Evolutionary conservation across 2,797 vertebrate species (phyloP).

Genomic region (Tenualosa thibaudeaui): DNA sequence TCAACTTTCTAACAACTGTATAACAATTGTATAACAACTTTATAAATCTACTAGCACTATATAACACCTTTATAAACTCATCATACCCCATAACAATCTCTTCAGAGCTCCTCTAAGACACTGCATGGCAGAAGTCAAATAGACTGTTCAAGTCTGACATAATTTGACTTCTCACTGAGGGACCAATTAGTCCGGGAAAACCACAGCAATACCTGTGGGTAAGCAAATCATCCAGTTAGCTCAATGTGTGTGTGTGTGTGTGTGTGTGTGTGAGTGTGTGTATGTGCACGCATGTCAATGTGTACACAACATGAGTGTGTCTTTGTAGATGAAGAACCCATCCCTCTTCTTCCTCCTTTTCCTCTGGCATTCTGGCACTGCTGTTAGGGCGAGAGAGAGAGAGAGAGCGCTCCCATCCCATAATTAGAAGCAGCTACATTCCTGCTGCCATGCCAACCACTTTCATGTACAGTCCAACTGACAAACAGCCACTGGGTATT

Average conservation of each 20-base stretch:
- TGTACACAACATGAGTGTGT: neutral
- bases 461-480: neutral
- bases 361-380: neutral
- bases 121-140: no score
- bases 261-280: no score
- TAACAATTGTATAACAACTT: no score
- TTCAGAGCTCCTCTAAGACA: no score
- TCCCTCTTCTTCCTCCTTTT: neutral
- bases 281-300: neutral
- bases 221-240: no score
- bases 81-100: no score
- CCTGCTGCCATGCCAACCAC: neutral
- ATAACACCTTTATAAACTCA: no score
- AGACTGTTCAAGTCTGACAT: no score
- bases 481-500: neutral
- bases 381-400: neutral
- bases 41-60: no score
- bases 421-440: conserved; percentile 7
- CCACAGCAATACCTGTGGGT: no score
- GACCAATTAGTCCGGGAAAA: no score
- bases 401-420: neutral
- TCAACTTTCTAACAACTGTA: no score
- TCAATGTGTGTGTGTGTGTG: neutral
- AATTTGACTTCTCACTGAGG: neutral
- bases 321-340: neutral